These are phyloP conservation scores for Sebastes itinus DNA, from an alignment of 2,797 vertebrate species.

Conservation along the genomic window DNA sequence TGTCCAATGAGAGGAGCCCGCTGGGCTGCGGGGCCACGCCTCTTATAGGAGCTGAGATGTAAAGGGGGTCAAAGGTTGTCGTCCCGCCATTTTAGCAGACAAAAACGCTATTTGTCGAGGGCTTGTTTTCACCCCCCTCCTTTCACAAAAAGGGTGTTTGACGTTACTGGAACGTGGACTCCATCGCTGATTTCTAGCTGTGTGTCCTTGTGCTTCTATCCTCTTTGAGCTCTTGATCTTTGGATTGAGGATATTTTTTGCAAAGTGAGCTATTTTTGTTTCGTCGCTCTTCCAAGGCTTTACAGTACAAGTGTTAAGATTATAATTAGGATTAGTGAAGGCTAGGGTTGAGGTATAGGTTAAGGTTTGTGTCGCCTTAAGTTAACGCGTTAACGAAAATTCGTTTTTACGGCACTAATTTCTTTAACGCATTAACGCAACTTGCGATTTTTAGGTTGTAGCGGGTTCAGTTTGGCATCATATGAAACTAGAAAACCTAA, in stretches of 20 bases:
- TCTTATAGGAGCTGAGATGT: constrained; percentile 3
- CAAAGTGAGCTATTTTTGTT: background rate
- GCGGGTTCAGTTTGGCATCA: fast-evolving
- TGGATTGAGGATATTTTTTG: background rate
- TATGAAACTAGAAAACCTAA: too few species aligned
- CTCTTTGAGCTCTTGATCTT: background rate
- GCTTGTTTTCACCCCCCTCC: background rate
- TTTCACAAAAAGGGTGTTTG: background rate
- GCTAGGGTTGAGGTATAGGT: background rate
- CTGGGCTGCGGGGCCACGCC: constrained; percentile 20
- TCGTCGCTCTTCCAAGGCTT: background rate
- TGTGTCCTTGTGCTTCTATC: background rate
- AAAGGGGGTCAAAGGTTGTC: constrained; percentile 51
- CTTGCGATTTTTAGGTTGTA: too few species aligned
- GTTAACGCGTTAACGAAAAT: too few species aligned
- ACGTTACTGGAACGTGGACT: background rate
- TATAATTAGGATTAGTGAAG: background rate
- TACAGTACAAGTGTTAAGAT: background rate
- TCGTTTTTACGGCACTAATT: too few species aligned
- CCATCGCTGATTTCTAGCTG: background rate
- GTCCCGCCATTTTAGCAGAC: constrained; percentile 1
- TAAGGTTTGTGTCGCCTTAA: background rate
- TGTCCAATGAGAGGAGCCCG: constrained; percentile 56
- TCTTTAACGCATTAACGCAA: too few species aligned
- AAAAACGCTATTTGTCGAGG: constrained; percentile 16